Percentiles rank a stretch among this genome's conserved stretches.
Evolutionary conservation across 2,888 invertebrate species (phyloP).

Genomic region (Biston stratarius): DNA sequence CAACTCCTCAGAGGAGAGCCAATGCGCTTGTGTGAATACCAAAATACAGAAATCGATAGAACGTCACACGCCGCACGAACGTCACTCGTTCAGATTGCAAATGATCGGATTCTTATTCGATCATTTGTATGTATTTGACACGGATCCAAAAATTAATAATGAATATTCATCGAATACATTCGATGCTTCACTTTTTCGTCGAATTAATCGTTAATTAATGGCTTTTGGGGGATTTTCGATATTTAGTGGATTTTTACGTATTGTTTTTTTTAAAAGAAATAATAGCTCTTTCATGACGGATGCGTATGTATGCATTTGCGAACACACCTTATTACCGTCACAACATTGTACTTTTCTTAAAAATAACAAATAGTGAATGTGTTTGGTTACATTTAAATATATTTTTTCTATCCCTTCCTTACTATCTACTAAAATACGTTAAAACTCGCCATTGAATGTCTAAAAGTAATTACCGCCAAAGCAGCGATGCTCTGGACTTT

Average conservation of each 20-base stretch:
- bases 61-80: conserved; percentile 45
- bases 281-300: not conserved
- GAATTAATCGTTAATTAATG: conserved; percentile 1
- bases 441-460: too few relatives aligned
- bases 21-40: conserved; percentile 71
- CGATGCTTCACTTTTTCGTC: not conserved
- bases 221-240: not conserved
- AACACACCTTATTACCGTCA: too few relatives aligned
- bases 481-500: too few relatives aligned
- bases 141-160: not conserved
- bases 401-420: too few relatives aligned
- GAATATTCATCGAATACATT: not conserved
- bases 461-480: too few relatives aligned
- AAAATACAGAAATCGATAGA: conserved; percentile 68
- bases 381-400: too few relatives aligned
- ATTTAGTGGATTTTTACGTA: not conserved
- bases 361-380: too few relatives aligned
- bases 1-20: conserved; percentile 25
- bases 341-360: too few relatives aligned
- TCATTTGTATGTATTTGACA: conserved; percentile 5
- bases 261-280: not conserved
- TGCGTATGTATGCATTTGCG: too few relatives aligned
- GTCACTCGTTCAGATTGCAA: conserved; percentile 36
- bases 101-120: conserved; percentile 10
- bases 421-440: too few relatives aligned